These are phyloP conservation scores for Lota lota DNA, from an alignment of 2,113 vertebrate species.

Conservation along the genomic window DNA sequence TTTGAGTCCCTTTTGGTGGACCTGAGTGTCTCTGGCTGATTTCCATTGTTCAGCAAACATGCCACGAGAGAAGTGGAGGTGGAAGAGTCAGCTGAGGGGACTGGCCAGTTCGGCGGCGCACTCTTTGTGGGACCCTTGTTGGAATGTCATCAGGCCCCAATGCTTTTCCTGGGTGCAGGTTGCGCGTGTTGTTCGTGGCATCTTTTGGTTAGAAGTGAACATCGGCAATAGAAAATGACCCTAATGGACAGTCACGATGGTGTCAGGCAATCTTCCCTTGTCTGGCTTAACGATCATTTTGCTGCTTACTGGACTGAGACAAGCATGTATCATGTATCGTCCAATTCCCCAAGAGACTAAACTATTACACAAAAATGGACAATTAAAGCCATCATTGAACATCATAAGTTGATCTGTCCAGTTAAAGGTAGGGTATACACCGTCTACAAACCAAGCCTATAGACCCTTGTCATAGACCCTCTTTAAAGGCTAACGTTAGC, in stretches of 20 bases:
- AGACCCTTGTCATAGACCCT: too few species aligned
- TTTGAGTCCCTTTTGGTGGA: neutral
- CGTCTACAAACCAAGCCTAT: too few species aligned
- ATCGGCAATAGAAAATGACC: neutral
- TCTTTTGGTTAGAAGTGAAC: neutral
- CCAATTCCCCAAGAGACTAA: too few species aligned
- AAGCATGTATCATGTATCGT: too few species aligned
- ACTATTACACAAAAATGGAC: too few species aligned
- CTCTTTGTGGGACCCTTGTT: neutral
- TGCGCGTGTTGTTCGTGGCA: neutral
- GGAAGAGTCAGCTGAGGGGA: neutral
- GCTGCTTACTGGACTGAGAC: too few species aligned
- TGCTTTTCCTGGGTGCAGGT: constrained; percentile 4
- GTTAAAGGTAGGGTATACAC: too few species aligned
- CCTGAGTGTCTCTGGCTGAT: neutral
- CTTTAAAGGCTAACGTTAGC: too few species aligned
- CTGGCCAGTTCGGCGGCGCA: neutral
- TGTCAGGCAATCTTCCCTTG: neutral
- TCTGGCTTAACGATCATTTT: neutral
- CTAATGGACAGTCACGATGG: neutral
- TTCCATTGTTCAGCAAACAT: neutral
- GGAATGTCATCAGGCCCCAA: neutral
- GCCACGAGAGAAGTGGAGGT: neutral
- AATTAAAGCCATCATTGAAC: too few species aligned
- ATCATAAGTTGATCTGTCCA: too few species aligned